Conservation (phyloP, 2,113 vertebrate genomes). For the Cryptomyrus ogoouensis region DNA sequence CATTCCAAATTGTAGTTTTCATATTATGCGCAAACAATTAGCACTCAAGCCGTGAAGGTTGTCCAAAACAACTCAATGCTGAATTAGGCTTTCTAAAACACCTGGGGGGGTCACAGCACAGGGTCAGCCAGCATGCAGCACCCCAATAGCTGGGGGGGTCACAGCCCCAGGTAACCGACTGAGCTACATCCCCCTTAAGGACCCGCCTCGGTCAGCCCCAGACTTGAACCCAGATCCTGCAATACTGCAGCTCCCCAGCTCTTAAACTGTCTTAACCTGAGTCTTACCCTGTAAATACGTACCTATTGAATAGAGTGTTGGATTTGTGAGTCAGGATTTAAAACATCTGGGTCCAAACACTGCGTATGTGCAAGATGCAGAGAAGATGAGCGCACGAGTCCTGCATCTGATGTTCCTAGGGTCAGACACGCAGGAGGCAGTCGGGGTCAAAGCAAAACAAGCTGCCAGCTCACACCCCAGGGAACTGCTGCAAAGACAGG, state of each 20-base stretch:
- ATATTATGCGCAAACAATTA: neutral
- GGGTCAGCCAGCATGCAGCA: neutral
- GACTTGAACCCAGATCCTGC: neutral
- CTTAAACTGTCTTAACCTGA: neutral
- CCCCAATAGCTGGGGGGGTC: too few species aligned
- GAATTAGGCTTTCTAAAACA: neutral
- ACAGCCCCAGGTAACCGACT: neutral
- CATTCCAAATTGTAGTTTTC: neutral
- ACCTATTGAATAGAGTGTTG: neutral
- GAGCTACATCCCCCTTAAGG: neutral
- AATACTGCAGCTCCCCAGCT: neutral
- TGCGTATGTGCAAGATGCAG: neutral
- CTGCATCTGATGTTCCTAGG: neutral
- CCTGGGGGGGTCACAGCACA: neutral
- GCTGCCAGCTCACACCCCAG: neutral
- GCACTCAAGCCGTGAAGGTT: neutral
- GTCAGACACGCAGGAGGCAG: neutral
- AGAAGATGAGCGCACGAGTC: neutral
- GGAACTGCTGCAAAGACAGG: neutral
- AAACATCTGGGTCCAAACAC: neutral
- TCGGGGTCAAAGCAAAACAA: too few species aligned
- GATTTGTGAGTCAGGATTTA: neutral
- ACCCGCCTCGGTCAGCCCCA: neutral
- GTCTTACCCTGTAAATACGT: neutral
- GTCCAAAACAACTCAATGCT: neutral